phyloP scores from a whole-genome alignment of 2,888 invertebrate species.

The Escarpia spicata region DNA sequence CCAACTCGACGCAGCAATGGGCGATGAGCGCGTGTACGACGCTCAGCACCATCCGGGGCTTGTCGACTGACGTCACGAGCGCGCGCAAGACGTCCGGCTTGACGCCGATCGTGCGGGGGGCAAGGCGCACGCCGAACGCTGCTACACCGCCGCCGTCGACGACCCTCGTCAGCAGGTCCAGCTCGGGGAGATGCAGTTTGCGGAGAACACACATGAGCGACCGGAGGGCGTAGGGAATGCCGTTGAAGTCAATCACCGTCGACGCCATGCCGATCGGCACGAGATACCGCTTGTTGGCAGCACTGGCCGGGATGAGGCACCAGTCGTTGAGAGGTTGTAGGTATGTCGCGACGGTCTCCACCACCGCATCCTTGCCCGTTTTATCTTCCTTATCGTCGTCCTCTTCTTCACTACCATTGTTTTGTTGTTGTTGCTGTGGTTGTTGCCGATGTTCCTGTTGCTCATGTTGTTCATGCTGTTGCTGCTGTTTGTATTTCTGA shows the following conservation, averaged over 20 bases:
- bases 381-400: background rate
- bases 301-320: conserved; percentile 36
- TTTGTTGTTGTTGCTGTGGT: background rate
- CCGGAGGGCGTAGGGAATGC: conserved; percentile 6
- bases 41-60: conserved; percentile 34
- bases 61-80: conserved; percentile 39
- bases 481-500: background rate
- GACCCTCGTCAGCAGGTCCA: conserved; percentile 27
- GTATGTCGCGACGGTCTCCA: background rate
- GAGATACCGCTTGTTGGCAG: conserved; percentile 25
- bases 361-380: background rate
- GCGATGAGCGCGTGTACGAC: conserved; percentile 31
- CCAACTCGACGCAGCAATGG: background rate
- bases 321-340: conserved; percentile 35
- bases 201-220: conserved; percentile 28
- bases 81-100: conserved; percentile 33
- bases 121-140: no score
- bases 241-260: conserved; percentile 30
- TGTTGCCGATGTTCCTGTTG: no score
- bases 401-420: background rate
- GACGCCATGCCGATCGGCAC: conserved; percentile 28
- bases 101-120: background rate
- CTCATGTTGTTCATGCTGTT: no score
- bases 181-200: conserved; percentile 37
- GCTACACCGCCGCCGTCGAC: background rate